A percentile compares a stretch with the other conserved stretches of the same genome.
These are phyloP conservation scores for Cancer borealis DNA, from an alignment of 2,888 invertebrate genomes.

Conservation along the genomic window DNA sequence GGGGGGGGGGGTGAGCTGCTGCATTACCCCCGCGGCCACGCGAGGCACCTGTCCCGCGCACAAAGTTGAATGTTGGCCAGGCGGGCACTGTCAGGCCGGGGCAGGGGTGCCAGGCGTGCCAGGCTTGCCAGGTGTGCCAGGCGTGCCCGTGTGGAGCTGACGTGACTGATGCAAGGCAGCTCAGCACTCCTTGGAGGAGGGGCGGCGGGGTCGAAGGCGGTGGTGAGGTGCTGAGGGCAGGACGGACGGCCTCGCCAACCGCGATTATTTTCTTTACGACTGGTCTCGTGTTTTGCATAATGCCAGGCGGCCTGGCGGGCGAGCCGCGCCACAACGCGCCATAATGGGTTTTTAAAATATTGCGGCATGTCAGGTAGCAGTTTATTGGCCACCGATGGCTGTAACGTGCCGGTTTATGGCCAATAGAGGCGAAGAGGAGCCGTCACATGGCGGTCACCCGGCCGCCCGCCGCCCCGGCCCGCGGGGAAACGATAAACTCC, in stretches of 20 bases:
- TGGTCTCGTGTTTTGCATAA: constrained; percentile 53
- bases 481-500: background rate
- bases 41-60: background rate
- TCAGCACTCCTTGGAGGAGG: background rate
- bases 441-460: constrained; percentile 51
- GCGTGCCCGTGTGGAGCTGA: background rate
- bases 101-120: background rate
- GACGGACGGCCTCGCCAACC: background rate
- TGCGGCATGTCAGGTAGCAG: constrained; percentile 62
- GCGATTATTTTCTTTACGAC: constrained; percentile 51
- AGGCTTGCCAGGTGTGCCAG: background rate
- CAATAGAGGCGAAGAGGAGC: constrained; percentile 56
- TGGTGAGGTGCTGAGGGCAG: background rate
- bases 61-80: background rate
- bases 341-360: constrained; percentile 67
- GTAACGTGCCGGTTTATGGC: constrained; percentile 56
- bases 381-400: constrained; percentile 63
- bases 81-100: background rate
- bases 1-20: background rate
- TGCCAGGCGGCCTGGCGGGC: constrained; percentile 29
- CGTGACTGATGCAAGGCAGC: background rate
- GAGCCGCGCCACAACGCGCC: constrained; percentile 12
- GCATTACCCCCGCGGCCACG: background rate
- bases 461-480: constrained; percentile 15
- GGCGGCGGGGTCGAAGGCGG: background rate